Base-by-base conservation (phyloP, 2,797 vertebrate genomes). In the Onychomys leucogaster region DNA sequence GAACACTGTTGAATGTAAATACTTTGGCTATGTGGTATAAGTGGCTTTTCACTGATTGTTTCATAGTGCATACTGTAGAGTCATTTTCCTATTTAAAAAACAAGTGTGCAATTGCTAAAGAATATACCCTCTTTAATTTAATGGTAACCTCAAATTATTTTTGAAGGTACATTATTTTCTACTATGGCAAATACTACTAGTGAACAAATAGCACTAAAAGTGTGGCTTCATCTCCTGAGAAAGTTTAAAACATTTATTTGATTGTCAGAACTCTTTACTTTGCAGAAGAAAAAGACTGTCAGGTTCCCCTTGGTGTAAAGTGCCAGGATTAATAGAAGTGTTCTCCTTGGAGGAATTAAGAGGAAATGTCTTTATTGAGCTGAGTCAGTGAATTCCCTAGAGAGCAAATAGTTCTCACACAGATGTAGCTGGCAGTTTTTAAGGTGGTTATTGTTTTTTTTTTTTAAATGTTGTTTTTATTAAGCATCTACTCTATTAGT, bases 251-350 rank as follows among this genome's bases (percentile, higher is more conserved):
- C 34, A 41, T 94, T 94, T 87, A 46, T 89, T 95, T 86, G 55
- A 82, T 90, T 63, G 32, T 41, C 43, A 49, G 16, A 34, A 69
- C 71, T 94, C 89, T 94, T 96, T 89, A 65, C 81, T 96, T 95
- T 90, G 32, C 27, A 92, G 65, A 61, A 17, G 37, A 83, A 52
- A 71, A 61, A 89, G 80, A 27, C 27, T 41, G 29, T 76, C 57
- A 82, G 16, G 6, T 16, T 57, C 29, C 2, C 0, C 7, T 16
- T 12, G 84, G 52, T 49, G 73, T 32, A 49, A 57, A 82, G 84
- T 67, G 10, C 32, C 59, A 32, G 37, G n/a, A 8, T 69, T n/a
- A 73, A 29, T 57, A 14, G 27, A 67, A 32, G 12, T 37, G 25
- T 52, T 78, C n/a, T 89, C 57, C 81, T 80, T 61, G 61, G 63